Conservation (phyloP, 2,797 vertebrate genomes). For the Emys orbicularis region DNA sequence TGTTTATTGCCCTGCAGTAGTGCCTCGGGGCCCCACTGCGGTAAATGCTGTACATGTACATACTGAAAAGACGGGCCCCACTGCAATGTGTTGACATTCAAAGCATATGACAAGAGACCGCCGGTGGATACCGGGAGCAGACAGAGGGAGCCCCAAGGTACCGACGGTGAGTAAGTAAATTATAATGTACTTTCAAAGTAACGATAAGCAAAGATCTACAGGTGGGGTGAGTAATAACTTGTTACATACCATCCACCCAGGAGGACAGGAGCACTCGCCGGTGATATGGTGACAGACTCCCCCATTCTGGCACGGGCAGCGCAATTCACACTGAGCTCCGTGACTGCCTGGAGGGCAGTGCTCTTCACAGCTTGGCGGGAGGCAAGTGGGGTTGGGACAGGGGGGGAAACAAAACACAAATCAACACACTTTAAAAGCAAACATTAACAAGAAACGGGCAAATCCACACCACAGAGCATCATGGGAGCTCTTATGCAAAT, state of each 20-base stretch:
- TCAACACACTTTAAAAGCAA: neutral
- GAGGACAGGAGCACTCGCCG: constrained; percentile 94
- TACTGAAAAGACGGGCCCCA: neutral
- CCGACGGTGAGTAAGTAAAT: neutral
- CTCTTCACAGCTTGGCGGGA: constrained; percentile 90
- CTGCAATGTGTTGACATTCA: accelerated
- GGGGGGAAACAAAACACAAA: neutral
- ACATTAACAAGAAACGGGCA: neutral
- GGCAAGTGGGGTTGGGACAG: neutral
- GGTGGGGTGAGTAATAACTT: neutral
- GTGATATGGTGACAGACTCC: constrained; percentile 97
- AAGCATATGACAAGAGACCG: accelerated
- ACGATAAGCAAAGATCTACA: accelerated
- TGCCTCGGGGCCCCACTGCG: neutral
- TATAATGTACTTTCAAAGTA: neutral
- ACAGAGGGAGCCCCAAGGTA: neutral
- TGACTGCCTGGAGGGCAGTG: constrained; percentile 96
- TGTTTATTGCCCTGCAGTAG: neutral
- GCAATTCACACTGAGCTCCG: constrained; percentile 94
- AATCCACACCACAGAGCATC: neutral
- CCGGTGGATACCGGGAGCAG: accelerated
- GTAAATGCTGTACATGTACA: neutral
- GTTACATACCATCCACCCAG: constrained; percentile 93
- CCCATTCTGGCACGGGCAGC: constrained; percentile 97
- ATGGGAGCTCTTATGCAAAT: neutral